phyloP scores from a whole-genome alignment of 37 sponge, comb jelly and placozoan species.

The Chondrosia reniformis region DNA sequence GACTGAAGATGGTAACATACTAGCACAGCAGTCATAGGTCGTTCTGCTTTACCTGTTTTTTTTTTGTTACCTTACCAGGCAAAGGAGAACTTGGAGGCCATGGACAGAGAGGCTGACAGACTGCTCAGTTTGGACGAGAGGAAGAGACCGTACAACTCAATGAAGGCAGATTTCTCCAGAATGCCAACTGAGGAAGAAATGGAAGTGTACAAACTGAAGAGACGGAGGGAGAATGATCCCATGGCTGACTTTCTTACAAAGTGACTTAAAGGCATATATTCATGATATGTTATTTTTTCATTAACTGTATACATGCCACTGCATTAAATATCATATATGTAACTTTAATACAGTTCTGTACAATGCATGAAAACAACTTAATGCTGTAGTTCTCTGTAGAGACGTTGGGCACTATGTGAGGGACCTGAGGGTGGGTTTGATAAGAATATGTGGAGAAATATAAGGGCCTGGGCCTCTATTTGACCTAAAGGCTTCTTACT shows the following conservation, averaged over 20 bases:
- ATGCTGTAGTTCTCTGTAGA: too few species aligned
- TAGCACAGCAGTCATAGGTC: background rate
- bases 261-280: too few species aligned
- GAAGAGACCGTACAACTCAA: slow-evolving; percentile 91
- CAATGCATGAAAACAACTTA: too few species aligned
- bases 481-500: background rate
- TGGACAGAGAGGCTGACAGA: slow-evolving; percentile 53
- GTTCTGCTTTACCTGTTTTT: background rate
- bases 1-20: slow-evolving; percentile 30
- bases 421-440: too few species aligned
- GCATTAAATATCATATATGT: too few species aligned
- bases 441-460: too few species aligned
- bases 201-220: slow-evolving; percentile 80
- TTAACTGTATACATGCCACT: too few species aligned
- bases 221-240: slow-evolving; percentile 78
- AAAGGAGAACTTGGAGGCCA: slow-evolving; percentile 37
- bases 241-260: slow-evolving; percentile 64
- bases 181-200: slow-evolving; percentile 95
- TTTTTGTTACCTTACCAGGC: slow-evolving; percentile 34
- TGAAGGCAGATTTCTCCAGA: slow-evolving; percentile 57
- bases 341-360: too few species aligned
- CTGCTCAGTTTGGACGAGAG: slow-evolving; percentile 70
- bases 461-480: too few species aligned
- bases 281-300: too few species aligned
- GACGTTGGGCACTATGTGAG: too few species aligned